Percentiles rank a stretch among this genome's conserved stretches.
These are phyloP conservation scores for Bruchidius siliquastri DNA, from an alignment of 2,888 invertebrate species.

Conservation along the genomic window DNA sequence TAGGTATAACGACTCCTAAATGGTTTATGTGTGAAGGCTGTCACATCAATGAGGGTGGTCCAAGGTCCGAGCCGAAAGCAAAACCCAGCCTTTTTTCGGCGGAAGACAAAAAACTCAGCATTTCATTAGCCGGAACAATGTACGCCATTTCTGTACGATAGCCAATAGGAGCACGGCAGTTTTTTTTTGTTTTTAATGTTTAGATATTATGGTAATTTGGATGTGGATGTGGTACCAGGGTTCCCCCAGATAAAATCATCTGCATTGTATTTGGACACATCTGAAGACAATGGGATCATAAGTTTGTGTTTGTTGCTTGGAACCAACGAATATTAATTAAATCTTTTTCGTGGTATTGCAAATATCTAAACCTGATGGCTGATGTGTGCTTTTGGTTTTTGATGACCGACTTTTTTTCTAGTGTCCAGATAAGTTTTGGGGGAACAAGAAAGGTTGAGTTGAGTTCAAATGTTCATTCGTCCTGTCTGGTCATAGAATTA, in stretches of 20 bases:
- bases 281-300: background rate
- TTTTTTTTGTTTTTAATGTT: background rate
- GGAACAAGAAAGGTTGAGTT: no score
- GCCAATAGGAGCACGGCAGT: background rate
- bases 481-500: no score
- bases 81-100: background rate
- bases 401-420: no score
- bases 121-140: background rate
- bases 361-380: background rate
- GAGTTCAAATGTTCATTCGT: no score
- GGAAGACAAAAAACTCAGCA: background rate
- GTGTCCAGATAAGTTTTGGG: no score
- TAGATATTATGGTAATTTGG: background rate
- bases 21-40: background rate
- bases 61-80: background rate
- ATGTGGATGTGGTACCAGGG: background rate
- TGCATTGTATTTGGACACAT: background rate
- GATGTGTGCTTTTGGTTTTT: background rate
- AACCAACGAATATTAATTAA: background rate
- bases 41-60: background rate
- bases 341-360: background rate
- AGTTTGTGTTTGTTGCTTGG: background rate
- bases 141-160: background rate
- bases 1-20: background rate
- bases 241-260: background rate